These are phyloP conservation scores for Macrotis lagotis DNA, from an alignment of 2,113 vertebrate genomes.

Conservation along the genomic window DNA sequence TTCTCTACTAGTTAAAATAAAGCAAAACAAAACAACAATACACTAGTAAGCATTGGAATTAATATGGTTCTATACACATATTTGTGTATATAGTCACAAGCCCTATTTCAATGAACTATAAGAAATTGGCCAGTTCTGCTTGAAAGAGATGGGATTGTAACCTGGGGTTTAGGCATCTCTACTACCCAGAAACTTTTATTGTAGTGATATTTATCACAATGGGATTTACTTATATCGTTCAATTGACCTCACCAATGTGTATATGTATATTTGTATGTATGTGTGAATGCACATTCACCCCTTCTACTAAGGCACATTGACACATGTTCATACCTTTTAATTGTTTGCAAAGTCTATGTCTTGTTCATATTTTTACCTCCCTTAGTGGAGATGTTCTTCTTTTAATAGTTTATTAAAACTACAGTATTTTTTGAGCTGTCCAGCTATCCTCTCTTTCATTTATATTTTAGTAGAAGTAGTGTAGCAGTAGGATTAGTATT, in stretches of 20 bases:
- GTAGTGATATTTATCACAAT: background rate
- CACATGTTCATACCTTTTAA: background rate
- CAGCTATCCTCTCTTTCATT: too few species aligned
- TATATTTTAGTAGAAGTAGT: too few species aligned
- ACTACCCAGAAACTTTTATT: background rate
- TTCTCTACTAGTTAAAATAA: background rate
- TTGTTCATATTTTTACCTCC: background rate
- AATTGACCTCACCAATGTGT: background rate
- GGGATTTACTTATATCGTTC: background rate
- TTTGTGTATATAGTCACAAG: background rate
- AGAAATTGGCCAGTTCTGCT: background rate
- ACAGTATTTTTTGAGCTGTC: background rate
- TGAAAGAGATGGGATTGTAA: background rate
- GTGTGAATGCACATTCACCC: background rate
- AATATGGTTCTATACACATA: background rate
- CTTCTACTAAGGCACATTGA: background rate
- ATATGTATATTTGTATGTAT: background rate
- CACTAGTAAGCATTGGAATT: background rate
- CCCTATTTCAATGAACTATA: background rate
- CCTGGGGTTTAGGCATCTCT: background rate
- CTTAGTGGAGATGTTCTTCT: background rate
- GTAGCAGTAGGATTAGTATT: too few species aligned
- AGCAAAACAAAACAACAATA: too few species aligned
- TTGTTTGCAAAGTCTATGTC: background rate
- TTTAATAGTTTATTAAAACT: background rate